Evolutionary conservation across 2,113 vertebrate genomes (phyloP), one percentile per base, ranked within the genome.

Genomic region (Orientallactaga bullata): DNA sequence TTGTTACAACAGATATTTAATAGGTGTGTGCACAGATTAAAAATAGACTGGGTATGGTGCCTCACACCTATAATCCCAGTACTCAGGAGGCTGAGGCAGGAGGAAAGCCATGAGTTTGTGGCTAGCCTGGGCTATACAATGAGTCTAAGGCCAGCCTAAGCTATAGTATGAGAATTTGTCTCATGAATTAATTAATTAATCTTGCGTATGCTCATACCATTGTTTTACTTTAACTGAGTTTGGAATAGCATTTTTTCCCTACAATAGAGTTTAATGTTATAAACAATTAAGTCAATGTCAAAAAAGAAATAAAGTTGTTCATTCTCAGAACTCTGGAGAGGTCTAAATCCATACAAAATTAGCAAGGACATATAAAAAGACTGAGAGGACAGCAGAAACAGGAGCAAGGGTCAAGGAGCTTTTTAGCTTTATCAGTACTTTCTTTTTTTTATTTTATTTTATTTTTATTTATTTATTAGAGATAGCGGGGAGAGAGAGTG

Each of bases 261-360:
- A 60, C 24, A 92, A 47, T 8, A 90, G 28, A 66, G 69, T 51
- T 72, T 76, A 94, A 89, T 21, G 82, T 84, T 90, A 85, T 73
- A 91, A 96, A 93, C 51, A 93, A 93, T 21, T 24, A 96, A 60
- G 28, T 23, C 58, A 66, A 32, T 20, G 39, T 16, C 85, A 81
- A 93, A 91, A 86, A 93, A 13, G 76, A 47, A 91, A 80, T 47
- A 69, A 80, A 95, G 92, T 85, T 32, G 85, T 51, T 92, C 30
- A 92, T 24, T 89, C 72, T 91, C 81, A 91, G 28, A 37, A 80
- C 21, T 68, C 65, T 94, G 26, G 32, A 83, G 47, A 42, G 30
- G 83, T 89, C 51, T 61, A 94, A 94, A 87, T 74, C 28, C 42
- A 88, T 0, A 91, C 21, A 82, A 89, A 85, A 84, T 58, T 78